A percentile compares a stretch with the other conserved stretches of the same genome.
phyloP scores from a whole-genome alignment of 2,113 vertebrate genomes.

The Alexandromys fortis region DNA sequence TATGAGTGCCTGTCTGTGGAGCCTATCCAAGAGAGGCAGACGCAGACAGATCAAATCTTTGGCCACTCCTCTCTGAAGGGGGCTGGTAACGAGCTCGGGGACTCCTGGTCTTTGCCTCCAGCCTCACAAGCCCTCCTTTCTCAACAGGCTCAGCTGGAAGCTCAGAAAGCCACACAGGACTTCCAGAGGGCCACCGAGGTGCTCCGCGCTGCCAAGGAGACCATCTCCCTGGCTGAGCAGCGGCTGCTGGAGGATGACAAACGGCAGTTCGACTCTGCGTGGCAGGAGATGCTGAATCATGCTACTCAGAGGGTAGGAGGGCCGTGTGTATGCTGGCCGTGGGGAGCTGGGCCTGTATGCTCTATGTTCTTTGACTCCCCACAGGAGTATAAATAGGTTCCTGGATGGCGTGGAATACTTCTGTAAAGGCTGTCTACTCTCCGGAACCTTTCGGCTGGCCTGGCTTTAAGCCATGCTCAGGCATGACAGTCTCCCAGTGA shows the following conservation, averaged over 20 bases:
- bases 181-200: slow-evolving; percentile 97
- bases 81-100: too few species aligned
- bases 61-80: background rate
- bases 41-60: too few species aligned
- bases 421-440: background rate
- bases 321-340: accelerated
- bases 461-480: background rate
- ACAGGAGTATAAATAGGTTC: background rate
- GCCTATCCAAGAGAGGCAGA: too few species aligned
- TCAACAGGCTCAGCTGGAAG: slow-evolving; percentile 93
- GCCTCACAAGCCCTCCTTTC: background rate
- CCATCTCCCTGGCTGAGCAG: slow-evolving; percentile 96
- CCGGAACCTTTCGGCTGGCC: background rate
- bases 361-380: accelerated
- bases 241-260: slow-evolving; percentile 95
- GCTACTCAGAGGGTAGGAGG: slow-evolving; percentile 93
- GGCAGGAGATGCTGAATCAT: slow-evolving; percentile 99
- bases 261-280: slow-evolving; percentile 97
- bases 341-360: accelerated
- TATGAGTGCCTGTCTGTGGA: background rate
- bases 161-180: slow-evolving; percentile 96
- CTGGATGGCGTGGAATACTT: background rate
- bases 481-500: background rate
- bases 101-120: background rate
- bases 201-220: slow-evolving; percentile 96